Evolutionary conservation across 23 tunicate species (phyloP).

Genomic region (Diplosoma virens): DNA sequence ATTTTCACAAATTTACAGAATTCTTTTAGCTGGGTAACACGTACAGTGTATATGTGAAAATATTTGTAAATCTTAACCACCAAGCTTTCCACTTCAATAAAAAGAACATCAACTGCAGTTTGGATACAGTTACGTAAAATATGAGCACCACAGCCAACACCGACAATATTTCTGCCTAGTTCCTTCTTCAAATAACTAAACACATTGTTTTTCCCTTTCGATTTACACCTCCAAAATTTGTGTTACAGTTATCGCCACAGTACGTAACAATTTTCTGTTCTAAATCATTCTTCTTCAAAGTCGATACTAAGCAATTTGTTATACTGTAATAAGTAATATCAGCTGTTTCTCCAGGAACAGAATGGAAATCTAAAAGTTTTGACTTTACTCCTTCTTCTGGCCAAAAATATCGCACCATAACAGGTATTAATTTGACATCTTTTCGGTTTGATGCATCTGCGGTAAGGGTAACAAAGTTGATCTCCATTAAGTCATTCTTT

Average conservation of each 20-base stretch:
- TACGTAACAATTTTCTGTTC: neutral
- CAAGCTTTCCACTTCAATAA: slow-evolving; percentile 13
- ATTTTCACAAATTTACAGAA: slow-evolving; percentile 9
- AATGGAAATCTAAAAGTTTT: slow-evolving; percentile 22
- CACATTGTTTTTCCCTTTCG: too few relatives aligned
- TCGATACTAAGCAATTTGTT: slow-evolving; percentile 19
- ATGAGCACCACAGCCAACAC: slow-evolving; percentile 57
- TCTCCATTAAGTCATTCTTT: neutral
- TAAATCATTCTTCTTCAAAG: neutral
- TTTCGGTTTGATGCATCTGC: slow-evolving; percentile 19
- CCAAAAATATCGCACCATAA: slow-evolving; percentile 19
- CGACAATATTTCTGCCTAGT: too few relatives aligned
- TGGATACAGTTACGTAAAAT: slow-evolving; percentile 13
- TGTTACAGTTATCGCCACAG: slow-evolving; percentile 16
- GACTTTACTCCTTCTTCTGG: slow-evolving; percentile 9
- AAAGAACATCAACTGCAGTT: slow-evolving; percentile 38
- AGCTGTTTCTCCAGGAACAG: slow-evolving; percentile 14
- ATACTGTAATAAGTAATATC: too few relatives aligned
- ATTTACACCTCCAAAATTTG: too few relatives aligned
- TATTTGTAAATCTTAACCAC: slow-evolving; percentile 35
- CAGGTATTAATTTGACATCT: slow-evolving; percentile 10
- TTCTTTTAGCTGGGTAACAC: slow-evolving; percentile 31
- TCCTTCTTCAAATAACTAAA: too few relatives aligned
- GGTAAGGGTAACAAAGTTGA: neutral
- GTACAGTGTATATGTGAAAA: slow-evolving; percentile 25